Base-by-base conservation (phyloP, 2,888 invertebrate species). In the Calephelis perditalis region DNA sequence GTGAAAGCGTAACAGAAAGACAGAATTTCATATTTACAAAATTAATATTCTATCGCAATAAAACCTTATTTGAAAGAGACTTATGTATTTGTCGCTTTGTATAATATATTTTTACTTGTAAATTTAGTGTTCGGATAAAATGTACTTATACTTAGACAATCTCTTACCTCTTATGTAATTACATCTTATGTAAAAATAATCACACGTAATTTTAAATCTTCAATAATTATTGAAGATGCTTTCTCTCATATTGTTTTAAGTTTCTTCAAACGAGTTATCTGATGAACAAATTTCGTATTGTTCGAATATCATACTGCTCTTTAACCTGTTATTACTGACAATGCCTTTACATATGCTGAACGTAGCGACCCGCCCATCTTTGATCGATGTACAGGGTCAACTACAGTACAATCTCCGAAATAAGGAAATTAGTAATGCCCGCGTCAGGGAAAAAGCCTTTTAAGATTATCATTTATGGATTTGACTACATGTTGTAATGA, bases 321-420 rank as follows among this genome's bases (percentile, higher is more conserved):
- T 73, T 65, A 78, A 77, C 79, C 71, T 75, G 71, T 74, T 75
- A 75, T 74, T 74, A 74, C 67, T 65, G 68, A 72, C 72, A 74
- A 75, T 75, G 68, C 72, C 68, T 73, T 73, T 72, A 72, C 73
- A 73, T 72, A 70, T 67, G 67, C 65, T 63, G 71, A 66, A 70
- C 68, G 68, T 47, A 58, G 57, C 58, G 70, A 63, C 77, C 76
- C 80, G 81, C 79, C 81, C 76, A 69, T 62, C 66, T 63, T 71
- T 76, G 76, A 78, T 78, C 75, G 75, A 77, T 77, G 74, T 70
- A 70, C 70, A 66, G 70, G 74, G 71, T 75, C 73, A 71, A 71
- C 63, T 72, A 55, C 67, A 66, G 68, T 56, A 65, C 69, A 65
- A 62, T 64, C 67, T 63, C 67, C 69, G 60, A 69, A 71, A 70